Base-by-base conservation (phyloP, 2,113 vertebrate genomes). In the Cairina moschata region DNA sequence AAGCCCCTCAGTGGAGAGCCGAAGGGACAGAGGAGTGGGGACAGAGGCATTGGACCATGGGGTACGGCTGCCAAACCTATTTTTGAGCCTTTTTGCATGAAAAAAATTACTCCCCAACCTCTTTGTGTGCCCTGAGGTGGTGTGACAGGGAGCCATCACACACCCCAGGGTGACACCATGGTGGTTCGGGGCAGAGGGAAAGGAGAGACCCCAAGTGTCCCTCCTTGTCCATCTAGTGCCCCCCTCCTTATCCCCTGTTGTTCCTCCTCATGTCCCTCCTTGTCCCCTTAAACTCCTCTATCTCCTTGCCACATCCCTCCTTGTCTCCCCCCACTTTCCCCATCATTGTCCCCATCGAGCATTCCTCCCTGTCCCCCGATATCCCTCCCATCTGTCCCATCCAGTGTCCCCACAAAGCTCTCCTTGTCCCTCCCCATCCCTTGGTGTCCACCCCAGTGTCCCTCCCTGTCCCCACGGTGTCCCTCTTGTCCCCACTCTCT, bases 181-280 rank as follows among this genome's bases (percentile, higher is more conserved):
- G 48, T 22, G 23, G 48, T 25, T 52, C 32, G 26, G 48, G 68
- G 8, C 25, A 36, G 46, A 71, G 17, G 17, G 46, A 71, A 71
- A 8, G n/a, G 25, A 50, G n/a, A 50, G 8, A 71, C n/a, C 22
- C 17, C n/a, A 12, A 13, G 31, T 68, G 65, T 44, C 26, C 3
- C 4, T 67, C 69, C 44, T 76, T 44, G 23, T 18, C 10, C 12
- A 18, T 13, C 48, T 56, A 16, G 15, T 58, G 11, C 40, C 7
- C 31, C 42, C 23, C 4, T 65, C 5, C 36, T 69, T n/a, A 11
- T 14, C 3, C 29, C 28, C 1, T 21, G 1, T 2, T 17, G 38
- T 63, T 26, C 34, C 38, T 31, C 55, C 20, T 36, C 20, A 21
- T 48, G 34, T 17, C 15, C 11, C 32, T 40, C 40, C 40, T 38